phyloP scores from a whole-genome alignment of 2,797 vertebrate genomes.

The Lagorchestes hirsutus region DNA sequence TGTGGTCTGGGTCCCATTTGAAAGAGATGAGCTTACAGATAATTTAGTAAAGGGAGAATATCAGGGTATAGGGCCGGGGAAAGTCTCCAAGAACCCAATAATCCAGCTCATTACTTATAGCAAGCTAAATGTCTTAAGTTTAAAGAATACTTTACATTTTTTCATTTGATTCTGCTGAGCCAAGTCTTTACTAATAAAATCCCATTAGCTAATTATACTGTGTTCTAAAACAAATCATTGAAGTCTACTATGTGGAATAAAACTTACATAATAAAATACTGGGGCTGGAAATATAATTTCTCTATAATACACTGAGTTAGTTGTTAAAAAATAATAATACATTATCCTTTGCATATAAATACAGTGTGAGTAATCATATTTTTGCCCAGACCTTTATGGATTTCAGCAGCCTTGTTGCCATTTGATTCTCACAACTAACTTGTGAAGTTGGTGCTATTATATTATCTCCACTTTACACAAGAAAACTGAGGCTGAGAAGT shows the following conservation, averaged over 20 bases:
- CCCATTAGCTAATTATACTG: constrained; percentile 66
- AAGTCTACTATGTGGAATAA: constrained; percentile 66
- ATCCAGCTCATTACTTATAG: background rate
- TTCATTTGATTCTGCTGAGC: constrained; percentile 45
- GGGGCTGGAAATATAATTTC: constrained; percentile 49
- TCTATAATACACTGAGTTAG: constrained; percentile 59
- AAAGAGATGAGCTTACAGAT: background rate
- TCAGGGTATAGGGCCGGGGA: background rate
- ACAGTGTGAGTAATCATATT: constrained; percentile 52
- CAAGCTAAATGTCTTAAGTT: too few relatives aligned
- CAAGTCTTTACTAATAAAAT: constrained; percentile 61
- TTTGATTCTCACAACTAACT: background rate
- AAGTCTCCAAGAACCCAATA: background rate
- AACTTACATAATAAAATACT: constrained; percentile 45
- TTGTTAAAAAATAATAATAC: constrained; percentile 59
- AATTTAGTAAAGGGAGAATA: background rate
- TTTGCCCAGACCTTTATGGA: background rate
- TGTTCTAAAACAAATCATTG: constrained; percentile 61
- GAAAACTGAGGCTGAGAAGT: too few relatives aligned
- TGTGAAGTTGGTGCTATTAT: background rate
- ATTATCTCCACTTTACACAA: background rate
- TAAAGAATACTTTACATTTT: background rate
- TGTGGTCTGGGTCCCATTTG: background rate
- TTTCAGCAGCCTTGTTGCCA: background rate
- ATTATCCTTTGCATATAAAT: constrained; percentile 49